phyloP scores from a whole-genome alignment of 2,113 vertebrate genomes.

The Uropsilus gracilis region DNA sequence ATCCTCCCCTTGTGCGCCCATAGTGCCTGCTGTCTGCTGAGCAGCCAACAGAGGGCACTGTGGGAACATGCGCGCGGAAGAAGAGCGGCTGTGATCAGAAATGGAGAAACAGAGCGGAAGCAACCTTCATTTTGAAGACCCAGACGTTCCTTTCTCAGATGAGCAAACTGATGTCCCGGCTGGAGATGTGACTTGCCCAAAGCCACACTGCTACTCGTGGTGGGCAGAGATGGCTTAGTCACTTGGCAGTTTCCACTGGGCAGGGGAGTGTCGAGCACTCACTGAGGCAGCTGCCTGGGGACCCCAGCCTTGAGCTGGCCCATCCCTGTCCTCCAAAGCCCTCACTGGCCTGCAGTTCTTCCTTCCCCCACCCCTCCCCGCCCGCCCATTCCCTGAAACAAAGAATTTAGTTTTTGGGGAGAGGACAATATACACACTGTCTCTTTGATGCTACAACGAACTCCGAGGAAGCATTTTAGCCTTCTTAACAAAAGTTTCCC shows the following conservation, averaged over 20 bases:
- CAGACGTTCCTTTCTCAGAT: constrained; percentile 53
- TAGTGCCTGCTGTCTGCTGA: neutral
- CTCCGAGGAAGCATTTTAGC: neutral
- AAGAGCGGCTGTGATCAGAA: neutral
- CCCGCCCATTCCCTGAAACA: neutral
- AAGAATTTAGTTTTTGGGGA: neutral
- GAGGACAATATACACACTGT: neutral
- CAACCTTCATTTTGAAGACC: constrained; percentile 15
- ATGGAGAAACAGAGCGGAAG: neutral
- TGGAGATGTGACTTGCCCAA: constrained; percentile 45
- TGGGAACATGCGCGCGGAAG: neutral
- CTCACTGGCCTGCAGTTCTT: neutral
- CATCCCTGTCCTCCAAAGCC: neutral
- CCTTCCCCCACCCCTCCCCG: neutral
- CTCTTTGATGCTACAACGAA: neutral
- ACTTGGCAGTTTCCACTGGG: neutral
- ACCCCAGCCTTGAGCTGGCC: too few relatives aligned
- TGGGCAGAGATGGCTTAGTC: neutral
- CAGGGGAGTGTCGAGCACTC: neutral
- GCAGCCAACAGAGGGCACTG: constrained; percentile 67
- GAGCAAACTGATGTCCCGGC: constrained; percentile 54
- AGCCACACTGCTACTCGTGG: neutral
- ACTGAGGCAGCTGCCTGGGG: neutral
- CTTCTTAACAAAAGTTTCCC: neutral
- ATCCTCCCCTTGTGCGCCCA: neutral